Base-by-base conservation (phyloP, 2,888 invertebrate species). In the Pimpla rufipes region DNA sequence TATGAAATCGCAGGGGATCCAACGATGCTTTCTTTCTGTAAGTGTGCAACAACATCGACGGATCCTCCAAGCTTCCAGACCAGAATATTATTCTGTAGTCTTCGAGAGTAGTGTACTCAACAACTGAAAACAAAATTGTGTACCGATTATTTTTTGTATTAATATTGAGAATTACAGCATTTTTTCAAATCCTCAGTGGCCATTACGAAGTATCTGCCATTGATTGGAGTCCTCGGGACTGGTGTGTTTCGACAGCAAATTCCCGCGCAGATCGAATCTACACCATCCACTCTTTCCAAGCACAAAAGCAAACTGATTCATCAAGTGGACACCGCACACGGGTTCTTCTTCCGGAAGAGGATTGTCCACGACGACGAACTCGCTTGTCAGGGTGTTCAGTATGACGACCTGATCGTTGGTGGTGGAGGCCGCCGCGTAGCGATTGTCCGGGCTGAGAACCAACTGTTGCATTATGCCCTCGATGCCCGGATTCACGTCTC, bases 391-490 rank as follows among this genome's bases (percentile, higher is more conserved):
- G 94, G 98, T 97, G 90, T 98, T 98, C 21, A 99, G 94, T 2
- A 99, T 94, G 85, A 99, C 96, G 87, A 96, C 96, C 93, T 99
- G 98, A 93, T 98, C 98, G 92, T 99, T 99, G 91, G 99, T 99
- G 7, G 99, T 99, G 90, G 96, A 98, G 0, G 99, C 98, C 5
- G 98, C 97, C 0, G 98, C 98, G 95, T 97, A 98, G 93, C 98
- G 97, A 92, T 99, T 99, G 92, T 99, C 98, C 0, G 98, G 97
- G 84, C 98, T 98, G 5, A 99, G 94, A 18, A 97, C 97, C 86
- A 99, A 93, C 88, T 97, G 97, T 93, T 98, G 98, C 97, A 99
- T 98, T 88, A 99, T 99, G 16, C 99, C 99, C 91, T 98, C 98
- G 21, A 99, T 97, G 5, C 97, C 97, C 0, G 99, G 99, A 92